Base-by-base conservation (phyloP, 2,888 invertebrate genomes). In the Orthosia gothica region DNA sequence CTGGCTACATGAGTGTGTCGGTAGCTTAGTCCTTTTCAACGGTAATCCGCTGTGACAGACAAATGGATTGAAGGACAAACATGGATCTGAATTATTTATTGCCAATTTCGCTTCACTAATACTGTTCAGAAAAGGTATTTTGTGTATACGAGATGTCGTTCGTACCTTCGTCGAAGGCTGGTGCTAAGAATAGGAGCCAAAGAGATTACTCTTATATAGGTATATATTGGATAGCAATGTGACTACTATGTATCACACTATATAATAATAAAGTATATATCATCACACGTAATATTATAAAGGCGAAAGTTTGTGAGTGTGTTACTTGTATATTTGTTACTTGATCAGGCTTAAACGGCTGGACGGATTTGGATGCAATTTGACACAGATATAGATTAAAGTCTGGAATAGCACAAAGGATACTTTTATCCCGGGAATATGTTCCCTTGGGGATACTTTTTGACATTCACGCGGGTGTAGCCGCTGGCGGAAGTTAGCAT, bases 61-160 rank as follows among this genome's bases (percentile, higher is more conserved):
- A 85, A 74, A 87, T 81, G 82, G 74, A 83, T 84, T 70, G 71
- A 84, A 84, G 71, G 85, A 84, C 85, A 72, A 77, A 87, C 76
- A 66, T 84, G 74, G 77, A 84, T 70, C 74, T 85, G 85, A 87
- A 87, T 84, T 84, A 84, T 85, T 82, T 82, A 74, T 77, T 87
- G 67, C 66, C 70, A 71, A 84, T 87, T 84, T 81, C 66, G 58
- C 49, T 82, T 76, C 65, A 59, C 70, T 82, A 71, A 75, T 82
- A 71, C 61, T 66, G 32, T 74, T 81, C 32, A 65, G 76, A 84
- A 81, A 75, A 62, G 55, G 61, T 81, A 62, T 63, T 74, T 74
- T 84, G 68, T 81, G 62, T 62, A 47, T 61, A 58, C 18, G 47
- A 45, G 54, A 71, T 45, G 55, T 61, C 20, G 13, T 58, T 64